Evolutionary conservation across 2,797 vertebrate genomes (phyloP), one percentile per base, ranked within the genome.

Genomic region (Poecile montanus): DNA sequence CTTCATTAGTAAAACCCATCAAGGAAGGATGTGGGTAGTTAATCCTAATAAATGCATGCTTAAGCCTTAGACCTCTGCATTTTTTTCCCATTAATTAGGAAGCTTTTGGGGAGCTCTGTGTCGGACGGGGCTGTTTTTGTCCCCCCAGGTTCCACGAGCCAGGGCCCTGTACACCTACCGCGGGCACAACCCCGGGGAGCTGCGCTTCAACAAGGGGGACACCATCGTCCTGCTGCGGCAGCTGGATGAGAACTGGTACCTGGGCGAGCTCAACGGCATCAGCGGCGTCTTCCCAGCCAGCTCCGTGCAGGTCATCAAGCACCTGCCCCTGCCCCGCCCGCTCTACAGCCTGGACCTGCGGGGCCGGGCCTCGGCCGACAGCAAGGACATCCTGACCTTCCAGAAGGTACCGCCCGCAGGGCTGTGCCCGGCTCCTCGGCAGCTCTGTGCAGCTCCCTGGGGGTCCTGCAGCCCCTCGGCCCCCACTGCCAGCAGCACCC

Each of bases 161-260:
- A 98, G 98, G 97, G 97, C 98, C 13, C 94, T 98, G 29, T 98
- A 95, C 84, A 98, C 95, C 79, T 98, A 98, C 76, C 96, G 97
- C 73, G 98, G 98, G 25, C 98, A 98, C 94, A 93, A 79, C 48
- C 97, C 98, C 0, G 98, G 98, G 42, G 98, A 98, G 96, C 97
- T 97, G 95, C 96, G 97, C 76, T 98, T 98, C 95, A 97, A 97
- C 40, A 98, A 98, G 63, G 98, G 98, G 42, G 98, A 98, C 53
- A 85, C 98, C 84, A 96, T 98, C 81, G 44, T 96, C 62, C 96
- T 97, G 44, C 98, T 98, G 51, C 98, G 97, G 80, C 98, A 98
- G 96, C 97, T 97, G 85, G 98, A 99, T 10, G 98, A 99, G 76
- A 98, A 98, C 91, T 98, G 98, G 98, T 98, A 97, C 92, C 96